Base-by-base conservation (phyloP, 35 echinoderm and acorn worm species). In the Strongylocentrotus purpuratus region DNA sequence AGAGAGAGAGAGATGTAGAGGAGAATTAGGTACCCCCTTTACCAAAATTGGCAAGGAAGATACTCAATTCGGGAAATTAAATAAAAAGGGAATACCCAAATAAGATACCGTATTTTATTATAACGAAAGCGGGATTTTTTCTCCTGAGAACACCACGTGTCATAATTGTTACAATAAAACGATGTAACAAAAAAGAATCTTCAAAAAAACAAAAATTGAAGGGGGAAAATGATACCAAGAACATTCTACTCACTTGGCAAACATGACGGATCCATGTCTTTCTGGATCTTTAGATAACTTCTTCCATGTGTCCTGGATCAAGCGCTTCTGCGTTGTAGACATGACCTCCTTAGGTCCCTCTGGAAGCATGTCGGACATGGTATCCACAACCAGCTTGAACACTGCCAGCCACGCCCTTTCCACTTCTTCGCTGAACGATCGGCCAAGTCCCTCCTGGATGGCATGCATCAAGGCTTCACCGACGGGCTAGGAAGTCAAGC, bases 221-320 rank as follows among this genome's bases (percentile, higher is more conserved):
- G 14, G 8, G 50, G 14, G 14, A 55, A 55, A 55, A 55, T 41
- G 6, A 9, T 59, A 14, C 11, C 11, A 59, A 12, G 52, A 17
- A 59, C 11, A 59, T 59, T 59, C 11, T 59, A 11, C 85, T 89
- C 60, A 96, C 96, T 94, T 96, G 86, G 87, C 94, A 95, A 96
- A 96, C 86, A 96, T 87, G 20, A 65, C 41, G 20, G 94, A 48
- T 32, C 96, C 96, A 46, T 88, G 94, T 70, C 52, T 86, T 14
- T 45, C 48, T 35, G 94, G 87, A 47, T 96, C 96, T 47, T 46
- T 96, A 46, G 85, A 88, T 28, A 96, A 65, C 17, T 90, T 65
- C 46, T 85, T 90, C 96, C 96, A 96, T 41, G 93, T 88, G 12
- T 94, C 96, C 55, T 96, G 96, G 22, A 96, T 14, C 10, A 96